phyloP scores from a whole-genome alignment of 2,113 vertebrate genomes.

The Dasypus novemcinctus region DNA sequence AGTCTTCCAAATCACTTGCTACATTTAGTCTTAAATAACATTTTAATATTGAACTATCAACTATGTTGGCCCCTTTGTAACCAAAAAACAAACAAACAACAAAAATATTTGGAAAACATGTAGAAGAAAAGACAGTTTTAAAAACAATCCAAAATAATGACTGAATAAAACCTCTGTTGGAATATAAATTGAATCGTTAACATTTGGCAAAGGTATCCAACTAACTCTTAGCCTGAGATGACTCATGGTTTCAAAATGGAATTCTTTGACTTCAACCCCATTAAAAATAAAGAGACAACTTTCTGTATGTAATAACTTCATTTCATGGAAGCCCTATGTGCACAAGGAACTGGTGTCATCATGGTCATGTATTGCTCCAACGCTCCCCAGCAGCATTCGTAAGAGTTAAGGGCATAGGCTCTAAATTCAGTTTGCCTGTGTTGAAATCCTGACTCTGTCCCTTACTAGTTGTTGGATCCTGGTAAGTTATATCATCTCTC shows the following conservation, averaged over 20 bases:
- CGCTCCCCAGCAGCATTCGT: background rate
- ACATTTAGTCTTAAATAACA: slow-evolving; percentile 31
- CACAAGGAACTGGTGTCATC: background rate
- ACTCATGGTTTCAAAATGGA: slow-evolving; percentile 53
- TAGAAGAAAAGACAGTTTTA: background rate
- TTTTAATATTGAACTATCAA: background rate
- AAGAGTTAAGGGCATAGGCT: background rate
- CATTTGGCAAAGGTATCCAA: slow-evolving; percentile 14
- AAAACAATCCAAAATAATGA: slow-evolving; percentile 48
- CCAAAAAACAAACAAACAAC: background rate
- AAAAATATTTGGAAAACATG: background rate
- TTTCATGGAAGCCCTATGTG: background rate
- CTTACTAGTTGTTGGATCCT: background rate
- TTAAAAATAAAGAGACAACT: slow-evolving; percentile 34
- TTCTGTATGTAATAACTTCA: slow-evolving; percentile 27
- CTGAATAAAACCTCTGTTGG: slow-evolving; percentile 25
- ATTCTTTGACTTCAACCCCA: background rate
- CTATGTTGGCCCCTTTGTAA: background rate
- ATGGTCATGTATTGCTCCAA: background rate
- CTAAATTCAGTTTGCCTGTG: background rate
- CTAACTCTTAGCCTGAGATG: slow-evolving; percentile 35
- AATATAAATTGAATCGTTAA: slow-evolving; percentile 51
- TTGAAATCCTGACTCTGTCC: background rate
- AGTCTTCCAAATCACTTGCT: slow-evolving; percentile 25
- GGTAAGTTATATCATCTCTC: background rate